phyloP scores from a whole-genome alignment of 2,888 invertebrate species.

The Macrophya annulata region DNA sequence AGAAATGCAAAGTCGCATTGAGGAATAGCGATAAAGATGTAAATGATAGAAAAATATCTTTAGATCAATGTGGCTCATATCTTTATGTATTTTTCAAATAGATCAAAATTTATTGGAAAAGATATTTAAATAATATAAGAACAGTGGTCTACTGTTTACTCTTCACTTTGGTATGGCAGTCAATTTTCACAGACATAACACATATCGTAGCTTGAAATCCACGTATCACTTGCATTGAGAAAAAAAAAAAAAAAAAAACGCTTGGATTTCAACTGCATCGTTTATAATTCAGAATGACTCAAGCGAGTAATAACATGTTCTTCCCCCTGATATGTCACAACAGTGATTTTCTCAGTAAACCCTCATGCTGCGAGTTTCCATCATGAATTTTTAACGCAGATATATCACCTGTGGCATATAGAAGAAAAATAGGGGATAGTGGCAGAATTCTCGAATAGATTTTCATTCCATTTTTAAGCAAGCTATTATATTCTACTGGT shows the following conservation, averaged over 20 bases:
- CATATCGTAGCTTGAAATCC: neutral
- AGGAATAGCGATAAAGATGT: neutral
- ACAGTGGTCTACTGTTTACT: neutral
- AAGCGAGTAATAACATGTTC: conserved; percentile 26
- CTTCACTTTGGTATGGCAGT: neutral
- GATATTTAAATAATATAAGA: neutral
- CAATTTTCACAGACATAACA: neutral
- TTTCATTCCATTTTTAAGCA: neutral
- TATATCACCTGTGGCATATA: conserved; percentile 22
- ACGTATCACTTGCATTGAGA: neutral
- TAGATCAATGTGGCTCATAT: neutral
- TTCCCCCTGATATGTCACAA: conserved; percentile 3
- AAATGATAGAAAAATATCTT: neutral
- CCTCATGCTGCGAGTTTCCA: conserved; percentile 32
- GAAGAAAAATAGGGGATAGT: neutral
- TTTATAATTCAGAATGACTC: conserved; percentile 34
- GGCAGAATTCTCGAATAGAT: neutral
- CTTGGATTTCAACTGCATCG: conserved; percentile 19
- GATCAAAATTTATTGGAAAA: neutral
- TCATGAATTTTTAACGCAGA: conserved; percentile 24
- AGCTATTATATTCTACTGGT: neutral
- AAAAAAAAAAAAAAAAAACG: neutral
- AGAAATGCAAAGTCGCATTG: neutral
- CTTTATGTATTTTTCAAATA: neutral
- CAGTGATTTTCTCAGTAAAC: conserved; percentile 43